phyloP scores from a whole-genome alignment of 2,797 vertebrate species.

The Remorina albescens region DNA sequence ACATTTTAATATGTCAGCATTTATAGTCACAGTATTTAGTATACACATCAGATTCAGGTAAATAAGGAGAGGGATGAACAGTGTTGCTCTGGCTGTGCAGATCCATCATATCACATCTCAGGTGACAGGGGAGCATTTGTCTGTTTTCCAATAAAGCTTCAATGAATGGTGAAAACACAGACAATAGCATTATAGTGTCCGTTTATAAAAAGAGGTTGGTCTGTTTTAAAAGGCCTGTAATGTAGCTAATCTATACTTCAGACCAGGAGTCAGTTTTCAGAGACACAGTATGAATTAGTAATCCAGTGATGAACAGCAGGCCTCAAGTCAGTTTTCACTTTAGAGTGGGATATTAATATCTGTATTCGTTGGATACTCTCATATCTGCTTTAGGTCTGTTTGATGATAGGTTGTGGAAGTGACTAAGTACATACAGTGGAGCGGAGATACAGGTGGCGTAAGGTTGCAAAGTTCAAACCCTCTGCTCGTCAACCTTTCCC shows the following conservation, averaged over 20 bases:
- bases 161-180: not conserved
- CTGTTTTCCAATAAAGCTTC: not conserved
- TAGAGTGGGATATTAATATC: slow-evolving; percentile 18
- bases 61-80: not conserved
- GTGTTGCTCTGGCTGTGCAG: not conserved
- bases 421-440: not conserved
- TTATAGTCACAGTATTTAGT: not conserved
- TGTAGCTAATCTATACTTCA: slow-evolving; percentile 32
- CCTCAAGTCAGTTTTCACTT: slow-evolving; percentile 37
- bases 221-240: slow-evolving; percentile 2
- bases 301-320: slow-evolving; percentile 13
- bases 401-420: slow-evolving; percentile 8
- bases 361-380: slow-evolving; percentile 12
- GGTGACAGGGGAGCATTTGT: not conserved
- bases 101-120: not conserved
- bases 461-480: not conserved
- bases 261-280: slow-evolving; percentile 20
- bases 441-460: not conserved
- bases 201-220: not conserved
- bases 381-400: slow-evolving; percentile 20
- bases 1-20: not conserved
- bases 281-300: slow-evolving; percentile 25
- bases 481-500: not conserved
- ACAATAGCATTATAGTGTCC: not conserved
- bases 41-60: not conserved